Conservation (phyloP, 1,140 invertebrate genomes). For the Steinernema feltiae region DNA sequence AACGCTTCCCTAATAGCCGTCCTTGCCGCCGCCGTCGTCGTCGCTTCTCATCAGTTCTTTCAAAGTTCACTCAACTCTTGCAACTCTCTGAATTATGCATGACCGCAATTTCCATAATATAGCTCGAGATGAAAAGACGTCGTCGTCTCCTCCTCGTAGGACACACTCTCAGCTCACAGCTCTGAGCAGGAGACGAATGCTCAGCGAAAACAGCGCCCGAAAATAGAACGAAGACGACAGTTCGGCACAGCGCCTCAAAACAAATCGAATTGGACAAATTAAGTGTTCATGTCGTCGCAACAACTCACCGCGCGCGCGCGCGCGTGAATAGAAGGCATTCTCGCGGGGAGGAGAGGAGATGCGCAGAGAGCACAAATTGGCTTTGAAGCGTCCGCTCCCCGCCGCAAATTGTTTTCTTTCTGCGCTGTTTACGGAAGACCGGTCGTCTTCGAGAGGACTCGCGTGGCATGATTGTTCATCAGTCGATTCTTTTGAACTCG, state of each 20-base stretch:
- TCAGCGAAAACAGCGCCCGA: neutral
- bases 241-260: neutral
- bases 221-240: neutral
- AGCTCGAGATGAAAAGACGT: neutral
- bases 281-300: neutral
- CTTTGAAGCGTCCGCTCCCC: neutral
- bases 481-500: neutral
- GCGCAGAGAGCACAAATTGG: neutral
- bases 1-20: too few species aligned
- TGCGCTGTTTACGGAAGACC: conserved; percentile 3
- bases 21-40: too few species aligned
- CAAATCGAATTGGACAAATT: conserved; percentile 13
- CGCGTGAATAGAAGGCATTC: neutral
- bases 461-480: conserved; percentile 1
- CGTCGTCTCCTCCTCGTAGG: neutral
- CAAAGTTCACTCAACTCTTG: too few species aligned
- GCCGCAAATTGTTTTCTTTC: neutral
- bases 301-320: neutral
- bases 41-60: too few species aligned
- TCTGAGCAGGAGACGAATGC: too few species aligned
- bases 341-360: neutral
- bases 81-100: neutral
- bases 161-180: neutral
- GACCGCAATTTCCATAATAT: neutral
- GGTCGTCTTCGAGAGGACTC: neutral